Base-by-base conservation (phyloP, 2,888 invertebrate genomes). In the Poecilus cupreus region DNA sequence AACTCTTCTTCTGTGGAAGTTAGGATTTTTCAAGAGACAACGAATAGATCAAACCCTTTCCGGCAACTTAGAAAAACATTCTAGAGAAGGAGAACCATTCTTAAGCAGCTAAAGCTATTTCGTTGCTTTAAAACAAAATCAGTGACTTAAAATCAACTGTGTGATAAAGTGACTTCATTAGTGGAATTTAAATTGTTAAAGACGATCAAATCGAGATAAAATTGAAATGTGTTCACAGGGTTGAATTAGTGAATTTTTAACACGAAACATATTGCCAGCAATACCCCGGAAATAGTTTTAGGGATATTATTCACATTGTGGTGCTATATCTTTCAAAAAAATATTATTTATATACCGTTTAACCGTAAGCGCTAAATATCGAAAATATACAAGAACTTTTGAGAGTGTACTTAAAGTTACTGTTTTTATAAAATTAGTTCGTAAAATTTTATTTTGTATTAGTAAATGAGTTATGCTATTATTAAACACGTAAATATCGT, bases 11-110 rank as follows among this genome's bases (percentile, higher is more conserved):
- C 90, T 98, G 82, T 97, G 96, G 94, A 97, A 95, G 90, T 93
- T 96, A 77, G 97, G 97, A 75, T 97, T 97, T 92, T 97, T 97
- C 90, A 96, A 96, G 87, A 90, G 96, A 86, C 93, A 95, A 87
- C 91, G 96, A 83, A 84, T 88, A 3, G 96, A 96, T 88, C 95
- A 94, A 0, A 96, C 96, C 13, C 88, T 95, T 3, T 95, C 95
- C 20, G 96, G 96, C 3, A 89, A 88, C 82, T 84, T 89, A 70
- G 86, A 86, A 57, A 88, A 87, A 83, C 87, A 88, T 60, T 60
- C 74, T 16, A 39, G 81, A 43, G 81, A 81, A 49, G 81, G 32
- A 16, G 74, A 60, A 32, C 81, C 81, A 26, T 75, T 81, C 64
- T 75, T 81, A 64, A 18, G 32, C 37, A 68, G 64, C 37, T 68